These are phyloP conservation scores for Stegostoma tigrinum DNA, from an alignment of 2,113 vertebrate species.

Conservation along the genomic window DNA sequence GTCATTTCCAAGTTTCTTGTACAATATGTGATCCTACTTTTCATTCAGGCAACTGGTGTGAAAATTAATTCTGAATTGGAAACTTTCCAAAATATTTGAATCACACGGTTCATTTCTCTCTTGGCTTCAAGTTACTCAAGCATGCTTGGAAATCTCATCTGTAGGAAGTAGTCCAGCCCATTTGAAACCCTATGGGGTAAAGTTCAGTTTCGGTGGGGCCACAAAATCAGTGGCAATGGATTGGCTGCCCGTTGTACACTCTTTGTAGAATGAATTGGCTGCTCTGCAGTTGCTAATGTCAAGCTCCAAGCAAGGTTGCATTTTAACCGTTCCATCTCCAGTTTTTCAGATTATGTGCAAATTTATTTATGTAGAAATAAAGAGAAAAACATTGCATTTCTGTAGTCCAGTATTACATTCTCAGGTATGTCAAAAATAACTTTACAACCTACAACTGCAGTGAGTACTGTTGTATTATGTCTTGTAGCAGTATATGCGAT, in stretches of 20 bases:
- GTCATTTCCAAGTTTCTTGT: slow-evolving; percentile 10
- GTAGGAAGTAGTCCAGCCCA: slow-evolving; percentile 27
- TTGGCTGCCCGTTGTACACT: neutral
- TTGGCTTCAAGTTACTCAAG: slow-evolving; percentile 34
- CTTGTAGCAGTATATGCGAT: too few species aligned
- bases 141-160: slow-evolving; percentile 30
- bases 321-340: neutral
- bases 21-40: neutral
- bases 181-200: slow-evolving; percentile 18
- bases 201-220: neutral
- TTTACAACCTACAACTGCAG: neutral
- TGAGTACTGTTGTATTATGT: neutral
- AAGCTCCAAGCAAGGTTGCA: neutral
- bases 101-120: slow-evolving; percentile 24
- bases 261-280: neutral
- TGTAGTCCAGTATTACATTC: neutral
- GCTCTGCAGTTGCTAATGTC: neutral
- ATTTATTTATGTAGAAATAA: neutral
- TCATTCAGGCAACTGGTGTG: slow-evolving; percentile 31
- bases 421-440: neutral
- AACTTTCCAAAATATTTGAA: slow-evolving; percentile 20
- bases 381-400: neutral
- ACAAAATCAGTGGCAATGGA: neutral
- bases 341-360: neutral
- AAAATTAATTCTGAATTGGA: slow-evolving; percentile 37